A percentile compares a stretch with the other conserved stretches of the same genome.
Evolutionary conservation across 2,797 vertebrate species (phyloP).

Genomic region (Lepilemur septentrionalis): DNA sequence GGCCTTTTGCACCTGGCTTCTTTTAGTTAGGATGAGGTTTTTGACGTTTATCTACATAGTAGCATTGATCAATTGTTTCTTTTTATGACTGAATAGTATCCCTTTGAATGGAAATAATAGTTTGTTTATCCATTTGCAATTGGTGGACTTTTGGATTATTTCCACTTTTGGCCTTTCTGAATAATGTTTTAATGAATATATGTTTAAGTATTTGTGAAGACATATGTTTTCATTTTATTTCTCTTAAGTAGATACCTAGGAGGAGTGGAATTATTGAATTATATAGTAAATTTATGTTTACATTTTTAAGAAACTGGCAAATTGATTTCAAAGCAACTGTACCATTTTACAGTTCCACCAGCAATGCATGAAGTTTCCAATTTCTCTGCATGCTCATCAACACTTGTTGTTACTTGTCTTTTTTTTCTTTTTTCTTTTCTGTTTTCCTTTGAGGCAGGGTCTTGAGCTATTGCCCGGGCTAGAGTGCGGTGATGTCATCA

Average conservation of each 20-base stretch:
- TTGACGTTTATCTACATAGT: not conserved
- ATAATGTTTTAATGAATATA: not conserved
- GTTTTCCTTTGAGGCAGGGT: not conserved
- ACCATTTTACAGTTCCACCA: not conserved
- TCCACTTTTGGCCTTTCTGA: not conserved
- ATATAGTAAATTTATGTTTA: not conserved
- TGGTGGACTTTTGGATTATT: not conserved
- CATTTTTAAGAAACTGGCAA: not conserved
- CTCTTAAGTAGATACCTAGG: not conserved
- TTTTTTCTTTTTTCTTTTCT: too few species aligned
- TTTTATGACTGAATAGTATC: not conserved
- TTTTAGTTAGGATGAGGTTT: not conserved
- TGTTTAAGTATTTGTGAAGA: not conserved
- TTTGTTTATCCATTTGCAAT: not conserved
- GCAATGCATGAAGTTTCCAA: not conserved
- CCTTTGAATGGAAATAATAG: not conserved
- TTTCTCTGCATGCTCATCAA: not conserved
- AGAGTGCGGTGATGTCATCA: not conserved
- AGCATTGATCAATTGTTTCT: not conserved
- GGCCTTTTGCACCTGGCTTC: not conserved
- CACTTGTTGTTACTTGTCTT: not conserved
- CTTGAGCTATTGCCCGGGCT: not conserved
- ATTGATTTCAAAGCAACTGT: not conserved
- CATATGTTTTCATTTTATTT: not conserved
- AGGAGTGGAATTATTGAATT: not conserved